phyloP scores from a whole-genome alignment of 2,888 invertebrate species.

The Cyclophora punctaria region DNA sequence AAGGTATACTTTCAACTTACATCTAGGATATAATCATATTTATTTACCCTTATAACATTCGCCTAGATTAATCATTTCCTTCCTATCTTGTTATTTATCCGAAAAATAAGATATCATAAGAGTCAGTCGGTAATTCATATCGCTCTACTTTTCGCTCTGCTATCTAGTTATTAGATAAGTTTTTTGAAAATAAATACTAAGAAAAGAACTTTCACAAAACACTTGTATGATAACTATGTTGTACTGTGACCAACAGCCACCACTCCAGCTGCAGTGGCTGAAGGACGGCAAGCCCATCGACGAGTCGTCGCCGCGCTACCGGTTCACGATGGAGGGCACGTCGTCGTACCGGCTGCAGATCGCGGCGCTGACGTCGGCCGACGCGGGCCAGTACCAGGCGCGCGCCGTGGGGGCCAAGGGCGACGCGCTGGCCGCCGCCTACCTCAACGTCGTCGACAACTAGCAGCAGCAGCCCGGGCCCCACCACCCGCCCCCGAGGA shows the following conservation, averaged over 20 bases:
- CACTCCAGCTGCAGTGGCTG: constrained; percentile 85
- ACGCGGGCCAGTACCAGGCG: constrained; percentile 91
- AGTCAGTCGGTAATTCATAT: no score
- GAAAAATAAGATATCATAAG: no score
- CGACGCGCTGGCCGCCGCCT: constrained; percentile 89
- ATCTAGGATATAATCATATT: background rate
- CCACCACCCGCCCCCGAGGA: constrained; percentile 38
- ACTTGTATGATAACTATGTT: no score
- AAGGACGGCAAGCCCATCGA: constrained; percentile 94
- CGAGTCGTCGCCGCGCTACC: constrained; percentile 83
- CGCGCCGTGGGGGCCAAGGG: constrained; percentile 90
- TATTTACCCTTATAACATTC: background rate
- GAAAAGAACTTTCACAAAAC: no score
- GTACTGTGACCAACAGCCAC: constrained; percentile 47
- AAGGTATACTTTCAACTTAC: constrained; percentile 46
- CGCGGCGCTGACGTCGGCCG: constrained; percentile 81
- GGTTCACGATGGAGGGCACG: constrained; percentile 87
- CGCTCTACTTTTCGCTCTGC: no score
- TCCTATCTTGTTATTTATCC: no score
- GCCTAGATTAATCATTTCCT: no score
- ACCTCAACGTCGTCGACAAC: constrained; percentile 82
- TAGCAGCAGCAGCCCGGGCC: constrained; percentile 33
- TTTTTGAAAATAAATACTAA: no score
- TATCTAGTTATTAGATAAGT: no score
- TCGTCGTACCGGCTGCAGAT: constrained; percentile 87